Percentiles rank a stretch among this genome's conserved stretches.
Conservation (phyloP, 2,797 vertebrate species). For the Acipenser ruthenus region DNA sequence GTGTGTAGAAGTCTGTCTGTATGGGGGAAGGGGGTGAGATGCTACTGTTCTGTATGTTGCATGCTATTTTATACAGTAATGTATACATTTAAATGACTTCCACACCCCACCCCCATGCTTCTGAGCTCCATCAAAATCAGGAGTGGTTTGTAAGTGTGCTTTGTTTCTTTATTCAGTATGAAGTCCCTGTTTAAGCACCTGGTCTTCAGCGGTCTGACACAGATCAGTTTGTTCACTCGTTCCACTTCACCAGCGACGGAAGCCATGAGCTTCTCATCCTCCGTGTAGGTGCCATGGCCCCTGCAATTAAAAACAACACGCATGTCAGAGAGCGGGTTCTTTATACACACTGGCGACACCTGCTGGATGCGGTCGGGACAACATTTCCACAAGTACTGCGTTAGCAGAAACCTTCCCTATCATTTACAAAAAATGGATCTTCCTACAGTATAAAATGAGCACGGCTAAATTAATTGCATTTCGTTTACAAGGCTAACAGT, state of each 20-base stretch:
- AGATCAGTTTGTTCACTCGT: constrained; percentile 91
- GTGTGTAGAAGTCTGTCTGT: too few species aligned
- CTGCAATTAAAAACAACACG: constrained; percentile 38
- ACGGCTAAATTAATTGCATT: too few species aligned
- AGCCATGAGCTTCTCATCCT: constrained; percentile 84
- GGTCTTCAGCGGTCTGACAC: constrained; percentile 84
- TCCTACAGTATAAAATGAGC: too few species aligned
- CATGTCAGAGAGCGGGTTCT: too few species aligned
- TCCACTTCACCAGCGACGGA: constrained; percentile 95
- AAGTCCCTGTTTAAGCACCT: constrained; percentile 43
- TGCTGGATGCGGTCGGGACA: neutral
- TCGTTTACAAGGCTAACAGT: too few species aligned
- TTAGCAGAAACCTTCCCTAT: neutral
- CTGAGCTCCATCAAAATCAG: too few species aligned
- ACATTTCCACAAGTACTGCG: neutral
- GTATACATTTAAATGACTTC: neutral
- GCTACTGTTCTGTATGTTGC: neutral
- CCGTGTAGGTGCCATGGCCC: constrained; percentile 92
- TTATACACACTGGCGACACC: too few species aligned
- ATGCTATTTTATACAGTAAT: neutral
- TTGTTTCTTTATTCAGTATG: too few species aligned
- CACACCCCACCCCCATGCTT: neutral
- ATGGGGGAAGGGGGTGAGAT: too few species aligned
- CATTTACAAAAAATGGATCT: too few species aligned
- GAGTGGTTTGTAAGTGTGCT: too few species aligned